These are phyloP conservation scores for Anaspis maculata DNA, from an alignment of 2,888 invertebrate genomes.

Conservation along the genomic window DNA sequence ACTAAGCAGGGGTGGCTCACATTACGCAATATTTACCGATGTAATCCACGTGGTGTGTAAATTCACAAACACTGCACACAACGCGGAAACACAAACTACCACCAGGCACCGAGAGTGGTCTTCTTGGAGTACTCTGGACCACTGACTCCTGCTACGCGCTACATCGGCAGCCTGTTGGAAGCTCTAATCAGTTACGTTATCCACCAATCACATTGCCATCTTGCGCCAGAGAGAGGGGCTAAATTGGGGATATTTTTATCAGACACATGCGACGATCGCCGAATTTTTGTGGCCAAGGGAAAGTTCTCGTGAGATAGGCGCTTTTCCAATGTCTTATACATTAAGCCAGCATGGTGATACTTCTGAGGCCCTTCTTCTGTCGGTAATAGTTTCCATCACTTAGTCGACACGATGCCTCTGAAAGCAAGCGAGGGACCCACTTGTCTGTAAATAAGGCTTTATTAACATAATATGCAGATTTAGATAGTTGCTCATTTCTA, in stretches of 20 bases:
- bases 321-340: background rate
- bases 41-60: slow-evolving; percentile 17
- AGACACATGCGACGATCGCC: slow-evolving; percentile 5
- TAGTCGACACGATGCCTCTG: no score
- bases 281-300: no score
- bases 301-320: background rate
- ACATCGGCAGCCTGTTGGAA: slow-evolving; percentile 15
- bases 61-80: slow-evolving; percentile 13
- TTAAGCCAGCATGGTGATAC: no score
- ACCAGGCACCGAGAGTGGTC: slow-evolving; percentile 16
- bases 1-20: slow-evolving; percentile 5
- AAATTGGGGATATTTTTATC: slow-evolving; percentile 7
- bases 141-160: slow-evolving; percentile 17
- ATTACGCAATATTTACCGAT: slow-evolving; percentile 16
- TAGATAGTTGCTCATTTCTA: slow-evolving; percentile 11
- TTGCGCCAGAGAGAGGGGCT: slow-evolving; percentile 11
- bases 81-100: slow-evolving; percentile 13
- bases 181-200: slow-evolving; percentile 15
- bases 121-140: slow-evolving; percentile 17
- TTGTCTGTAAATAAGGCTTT: no score
- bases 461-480: no score
- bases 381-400: no score
- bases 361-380: no score
- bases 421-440: no score
- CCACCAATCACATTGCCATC: slow-evolving; percentile 15